These are phyloP conservation scores for Drosophila mojavensis DNA, from an alignment of 1,140 invertebrate genomes.

Conservation along the genomic window DNA sequence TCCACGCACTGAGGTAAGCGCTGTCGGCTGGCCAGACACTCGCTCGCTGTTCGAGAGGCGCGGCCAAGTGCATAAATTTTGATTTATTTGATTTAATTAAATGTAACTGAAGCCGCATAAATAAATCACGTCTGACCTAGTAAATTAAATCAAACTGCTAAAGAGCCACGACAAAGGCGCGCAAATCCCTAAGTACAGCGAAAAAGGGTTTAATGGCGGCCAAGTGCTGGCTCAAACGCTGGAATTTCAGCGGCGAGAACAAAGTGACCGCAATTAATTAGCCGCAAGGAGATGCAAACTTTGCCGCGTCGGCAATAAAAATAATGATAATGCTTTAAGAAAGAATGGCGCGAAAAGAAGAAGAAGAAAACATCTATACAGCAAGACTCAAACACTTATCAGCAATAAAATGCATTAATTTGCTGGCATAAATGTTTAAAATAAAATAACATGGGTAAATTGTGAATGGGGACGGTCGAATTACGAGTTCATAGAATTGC, in stretches of 20 bases:
- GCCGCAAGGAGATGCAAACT: constrained; percentile 53
- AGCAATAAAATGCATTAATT: constrained; percentile 25
- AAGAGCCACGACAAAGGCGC: constrained; percentile 20
- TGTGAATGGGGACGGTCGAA: not conserved
- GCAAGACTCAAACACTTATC: not conserved
- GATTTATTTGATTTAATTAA: constrained; percentile 59
- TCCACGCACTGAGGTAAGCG: constrained; percentile 31
- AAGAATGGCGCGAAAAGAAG: not conserved
- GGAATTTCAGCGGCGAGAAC: constrained; percentile 44
- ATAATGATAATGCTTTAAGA: constrained; percentile 64
- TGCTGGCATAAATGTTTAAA: constrained; percentile 43
- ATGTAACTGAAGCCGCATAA: constrained; percentile 49
- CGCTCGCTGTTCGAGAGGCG: not conserved
- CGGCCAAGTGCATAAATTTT: constrained; percentile 46
- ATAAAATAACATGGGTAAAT: constrained; percentile 15
- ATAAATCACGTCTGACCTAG: constrained; percentile 53
- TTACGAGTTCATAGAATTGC: constrained; percentile 4
- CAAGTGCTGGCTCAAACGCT: constrained; percentile 61
- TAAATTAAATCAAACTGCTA: constrained; percentile 70
- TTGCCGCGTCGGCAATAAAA: constrained; percentile 58
- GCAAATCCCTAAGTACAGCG: constrained; percentile 14
- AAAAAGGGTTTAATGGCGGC: constrained; percentile 67
- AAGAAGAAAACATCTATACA: not conserved
- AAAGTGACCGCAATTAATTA: constrained; percentile 81
- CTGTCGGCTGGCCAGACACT: not conserved